Evolutionary conservation across 2,113 vertebrate species (phyloP), one percentile per base, ranked within the genome.

Genomic region (Hippocampus comes): DNA sequence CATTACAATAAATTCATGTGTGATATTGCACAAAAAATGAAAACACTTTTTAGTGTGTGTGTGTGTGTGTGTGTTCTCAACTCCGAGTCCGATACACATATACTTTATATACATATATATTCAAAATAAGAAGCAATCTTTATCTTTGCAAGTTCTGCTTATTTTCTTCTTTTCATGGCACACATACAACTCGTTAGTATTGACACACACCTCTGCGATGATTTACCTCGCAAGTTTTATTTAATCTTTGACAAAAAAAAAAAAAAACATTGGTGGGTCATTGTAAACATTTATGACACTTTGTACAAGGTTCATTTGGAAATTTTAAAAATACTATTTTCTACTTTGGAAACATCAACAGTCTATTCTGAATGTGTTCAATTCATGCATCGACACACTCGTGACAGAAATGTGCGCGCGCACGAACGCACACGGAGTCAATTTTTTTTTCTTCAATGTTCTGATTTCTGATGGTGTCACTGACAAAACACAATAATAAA

Each of bases 221-320:
- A 46, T 49, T 17, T 49, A 25, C 25, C 65, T 46, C 42, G 21
- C 43, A 67, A 27, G 23, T 67, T 46, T 66, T 23, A 66, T 66
- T 66, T 46, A 21, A 66, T 25, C 41, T 66, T 23, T n/a, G 76
- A 71, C 68, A 71, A 78, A 51, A 34, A 81, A 48, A 34, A 81
- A 48, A 27, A 59, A 59, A 12, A 86, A 66, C 74, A 84, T 80
- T 74, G 77, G 80, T 83, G 85, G 82, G 85, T 89, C 83, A 86
- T 85, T 78, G 86, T 91, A 89, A 91, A 91, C 89, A 91, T 87
- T 78, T 84, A 89, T 42, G 84, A 75, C 49, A 7, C 82, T 55
- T 55, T 84, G 78, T 81, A 83, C 75, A 77, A 85, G 82, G 53
- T 87, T 78, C 81, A 79, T 81, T 72, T 82, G 73, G 70, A 76